Percentiles rank a stretch among this genome's conserved stretches.
phyloP scores from a whole-genome alignment of 2,797 vertebrate species.

The Acomys russatus region DNA sequence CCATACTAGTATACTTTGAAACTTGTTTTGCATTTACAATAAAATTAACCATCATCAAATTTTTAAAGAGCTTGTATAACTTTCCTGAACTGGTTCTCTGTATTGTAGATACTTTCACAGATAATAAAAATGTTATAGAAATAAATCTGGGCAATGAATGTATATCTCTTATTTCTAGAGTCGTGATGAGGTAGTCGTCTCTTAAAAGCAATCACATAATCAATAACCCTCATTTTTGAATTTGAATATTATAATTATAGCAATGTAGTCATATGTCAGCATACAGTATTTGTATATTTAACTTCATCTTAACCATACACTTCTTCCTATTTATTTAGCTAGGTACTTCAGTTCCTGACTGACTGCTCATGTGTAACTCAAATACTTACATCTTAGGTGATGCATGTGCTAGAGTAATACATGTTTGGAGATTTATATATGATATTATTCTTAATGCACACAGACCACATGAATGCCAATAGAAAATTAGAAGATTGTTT shows the following conservation, averaged over 20 bases:
- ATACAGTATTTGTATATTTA: slow-evolving; percentile 68
- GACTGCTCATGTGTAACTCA: slow-evolving; percentile 56
- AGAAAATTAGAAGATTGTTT: slow-evolving; percentile 51
- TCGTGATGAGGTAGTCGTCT: slow-evolving; percentile 82
- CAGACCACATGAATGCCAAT: slow-evolving; percentile 26
- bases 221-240: slow-evolving; percentile 82
- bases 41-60: slow-evolving; percentile 44
- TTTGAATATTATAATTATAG: slow-evolving; percentile 86
- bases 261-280: slow-evolving; percentile 75
- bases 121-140: slow-evolving; percentile 76
- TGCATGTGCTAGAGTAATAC: slow-evolving; percentile 24
- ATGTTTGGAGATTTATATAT: slow-evolving; percentile 64
- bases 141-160: slow-evolving; percentile 83
- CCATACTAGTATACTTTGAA: slow-evolving; percentile 59
- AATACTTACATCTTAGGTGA: slow-evolving; percentile 58
- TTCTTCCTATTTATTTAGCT: slow-evolving; percentile 66
- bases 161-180: slow-evolving; percentile 82
- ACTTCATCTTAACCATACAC: slow-evolving; percentile 74
- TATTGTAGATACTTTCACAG: slow-evolving; percentile 77
- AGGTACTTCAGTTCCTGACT: slow-evolving; percentile 52
- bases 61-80: slow-evolving; percentile 70
- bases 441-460: slow-evolving; percentile 36
- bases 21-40: slow-evolving; percentile 52
- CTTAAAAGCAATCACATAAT: slow-evolving; percentile 84
- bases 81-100: slow-evolving; percentile 75